Conservation (phyloP, 2,888 invertebrate genomes). For the Ernsta delagoae region DNA sequence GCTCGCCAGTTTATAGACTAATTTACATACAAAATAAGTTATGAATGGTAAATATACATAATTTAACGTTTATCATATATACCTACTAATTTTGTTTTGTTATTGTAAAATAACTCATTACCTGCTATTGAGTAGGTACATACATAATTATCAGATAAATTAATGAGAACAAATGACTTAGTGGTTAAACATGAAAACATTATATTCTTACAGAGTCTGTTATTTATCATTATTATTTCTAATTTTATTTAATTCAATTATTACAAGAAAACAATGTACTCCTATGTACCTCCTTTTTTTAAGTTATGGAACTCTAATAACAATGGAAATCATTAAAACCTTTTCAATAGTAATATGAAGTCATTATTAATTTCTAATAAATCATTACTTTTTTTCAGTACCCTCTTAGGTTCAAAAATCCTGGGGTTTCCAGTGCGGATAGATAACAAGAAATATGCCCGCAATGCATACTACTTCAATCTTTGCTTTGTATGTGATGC, state of each 20-base stretch:
- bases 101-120: neutral
- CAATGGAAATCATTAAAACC: too few species aligned
- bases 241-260: too few species aligned
- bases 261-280: too few species aligned
- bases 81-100: neutral
- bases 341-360: too few species aligned
- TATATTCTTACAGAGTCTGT: too few species aligned
- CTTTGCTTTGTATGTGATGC: slow-evolving; percentile 93
- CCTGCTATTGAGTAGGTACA: neutral
- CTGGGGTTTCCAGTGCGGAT: slow-evolving; percentile 92
- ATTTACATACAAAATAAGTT: slow-evolving; percentile 3
- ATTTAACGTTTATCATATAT: neutral
- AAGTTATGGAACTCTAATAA: too few species aligned
- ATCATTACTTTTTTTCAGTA: slow-evolving; percentile 71
- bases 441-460: slow-evolving; percentile 90
- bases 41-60: neutral
- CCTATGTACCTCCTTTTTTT: too few species aligned
- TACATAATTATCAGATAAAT: neutral
- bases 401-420: slow-evolving; percentile 90
- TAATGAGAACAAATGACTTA: too few species aligned
- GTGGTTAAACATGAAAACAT: too few species aligned
- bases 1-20: neutral
- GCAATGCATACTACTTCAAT: slow-evolving; percentile 94
- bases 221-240: too few species aligned
- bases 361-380: neutral